Percentiles rank a stretch among this genome's conserved stretches.
Conservation (phyloP, 2,797 vertebrate species). For the Arvicola amphibius region DNA sequence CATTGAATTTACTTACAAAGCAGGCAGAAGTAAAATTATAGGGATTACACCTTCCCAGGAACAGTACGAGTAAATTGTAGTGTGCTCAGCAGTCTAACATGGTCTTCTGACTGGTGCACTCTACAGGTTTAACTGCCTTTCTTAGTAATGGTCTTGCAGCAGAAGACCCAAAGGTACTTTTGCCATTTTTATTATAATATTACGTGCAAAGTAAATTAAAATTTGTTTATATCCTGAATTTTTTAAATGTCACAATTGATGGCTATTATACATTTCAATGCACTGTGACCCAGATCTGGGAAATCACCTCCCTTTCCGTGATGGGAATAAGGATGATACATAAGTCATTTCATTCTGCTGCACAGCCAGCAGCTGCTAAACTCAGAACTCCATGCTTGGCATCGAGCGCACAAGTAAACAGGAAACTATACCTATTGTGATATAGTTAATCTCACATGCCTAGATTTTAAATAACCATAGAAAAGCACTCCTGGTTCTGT, state of each 20-base stretch:
- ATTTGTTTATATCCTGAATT: constrained; percentile 5
- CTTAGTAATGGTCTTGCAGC: background rate
- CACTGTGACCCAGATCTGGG: constrained; percentile 8
- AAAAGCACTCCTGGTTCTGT: background rate
- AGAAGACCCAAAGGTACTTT: background rate
- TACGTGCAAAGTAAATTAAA: constrained; percentile 37
- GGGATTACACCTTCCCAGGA: background rate
- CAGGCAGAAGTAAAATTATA: background rate
- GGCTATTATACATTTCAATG: background rate
- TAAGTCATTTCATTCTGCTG: background rate
- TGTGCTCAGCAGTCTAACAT: background rate
- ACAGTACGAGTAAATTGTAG: background rate
- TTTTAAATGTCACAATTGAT: constrained; percentile 23
- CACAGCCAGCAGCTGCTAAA: background rate
- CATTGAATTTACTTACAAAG: constrained; percentile 5
- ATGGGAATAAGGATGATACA: background rate
- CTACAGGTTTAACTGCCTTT: constrained; percentile 46
- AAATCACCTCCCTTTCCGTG: background rate
- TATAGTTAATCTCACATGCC: background rate
- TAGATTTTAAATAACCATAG: background rate
- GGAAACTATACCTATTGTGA: background rate
- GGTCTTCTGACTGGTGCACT: background rate
- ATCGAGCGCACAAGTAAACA: background rate
- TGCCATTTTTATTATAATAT: background rate
- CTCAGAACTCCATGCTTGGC: background rate